Conservation (phyloP, 2,888 invertebrate species). For the Dendrolimus houi region DNA sequence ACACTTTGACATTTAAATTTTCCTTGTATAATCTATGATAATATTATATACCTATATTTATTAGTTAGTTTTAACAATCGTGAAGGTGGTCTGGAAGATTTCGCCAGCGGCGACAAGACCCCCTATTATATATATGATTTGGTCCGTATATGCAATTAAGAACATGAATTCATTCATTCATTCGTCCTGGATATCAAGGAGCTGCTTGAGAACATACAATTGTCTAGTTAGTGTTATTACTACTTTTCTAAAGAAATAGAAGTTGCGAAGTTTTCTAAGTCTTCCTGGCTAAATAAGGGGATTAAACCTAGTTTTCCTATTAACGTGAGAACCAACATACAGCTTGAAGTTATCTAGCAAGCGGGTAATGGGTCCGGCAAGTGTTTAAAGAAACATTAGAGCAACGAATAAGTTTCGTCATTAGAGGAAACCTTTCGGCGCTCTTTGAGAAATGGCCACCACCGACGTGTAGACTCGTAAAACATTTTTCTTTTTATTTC, state of each 20-base stretch:
- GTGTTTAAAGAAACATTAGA: conserved; percentile 58
- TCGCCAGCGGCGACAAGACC: too few species aligned
- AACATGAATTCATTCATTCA: too few species aligned
- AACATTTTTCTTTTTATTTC: background rate
- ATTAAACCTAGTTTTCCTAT: conserved; percentile 4
- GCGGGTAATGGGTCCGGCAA: conserved; percentile 36
- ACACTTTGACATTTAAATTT: too few species aligned
- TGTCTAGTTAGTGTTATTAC: too few species aligned
- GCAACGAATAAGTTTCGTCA: conserved; percentile 45
- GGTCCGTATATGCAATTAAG: too few species aligned
- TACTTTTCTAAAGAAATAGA: conserved; percentile 35
- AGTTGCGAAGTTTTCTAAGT: conserved; percentile 23
- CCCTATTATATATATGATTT: too few species aligned
- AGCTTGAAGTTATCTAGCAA: conserved; percentile 4
- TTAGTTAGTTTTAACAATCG: too few species aligned
- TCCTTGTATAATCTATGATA: too few species aligned
- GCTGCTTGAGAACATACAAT: too few species aligned
- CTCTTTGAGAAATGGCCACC: conserved; percentile 17
- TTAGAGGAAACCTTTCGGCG: conserved; percentile 34
- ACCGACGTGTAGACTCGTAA: conserved; percentile 1
- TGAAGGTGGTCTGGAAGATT: too few species aligned
- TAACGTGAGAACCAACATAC: conserved; percentile 4
- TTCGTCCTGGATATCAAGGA: too few species aligned
- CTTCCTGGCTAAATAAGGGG: background rate
- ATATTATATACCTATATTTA: too few species aligned